Percentiles rank a stretch among this genome's conserved stretches.
phyloP scores from a whole-genome alignment of 2,888 invertebrate genomes.

The Tortrix viridana region DNA sequence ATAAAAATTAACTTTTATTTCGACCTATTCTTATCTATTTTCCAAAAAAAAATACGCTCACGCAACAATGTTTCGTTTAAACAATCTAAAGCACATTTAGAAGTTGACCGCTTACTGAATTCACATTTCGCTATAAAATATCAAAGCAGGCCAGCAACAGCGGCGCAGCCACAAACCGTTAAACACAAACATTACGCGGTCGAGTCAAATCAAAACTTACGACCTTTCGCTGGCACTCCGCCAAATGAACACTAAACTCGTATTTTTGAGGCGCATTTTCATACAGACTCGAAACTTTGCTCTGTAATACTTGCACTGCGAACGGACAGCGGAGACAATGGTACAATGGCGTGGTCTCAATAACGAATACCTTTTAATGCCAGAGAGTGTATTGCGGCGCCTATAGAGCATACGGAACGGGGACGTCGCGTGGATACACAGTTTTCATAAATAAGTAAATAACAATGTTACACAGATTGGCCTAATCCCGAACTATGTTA shows the following conservation, averaged over 20 bases:
- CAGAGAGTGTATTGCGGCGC: constrained; percentile 15
- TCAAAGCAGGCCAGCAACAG: not conserved
- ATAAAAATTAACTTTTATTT: no score
- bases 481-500: no score
- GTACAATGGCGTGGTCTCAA: constrained; percentile 41
- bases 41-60: not conserved
- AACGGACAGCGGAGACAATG: constrained; percentile 42
- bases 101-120: constrained; percentile 20
- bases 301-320: constrained; percentile 32
- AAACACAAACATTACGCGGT: constrained; percentile 35
- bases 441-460: not conserved
- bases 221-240: constrained; percentile 29
- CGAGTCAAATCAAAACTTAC: constrained; percentile 35
- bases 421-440: no score
- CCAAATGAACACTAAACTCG: constrained; percentile 35
- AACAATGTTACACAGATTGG: not conserved
- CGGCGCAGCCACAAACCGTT: constrained; percentile 22
- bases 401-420: constrained; percentile 5
- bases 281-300: constrained; percentile 24
- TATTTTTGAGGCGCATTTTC: constrained; percentile 31
- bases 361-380: constrained; percentile 39
- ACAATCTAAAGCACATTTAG: constrained; percentile 3
- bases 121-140: constrained; percentile 14
- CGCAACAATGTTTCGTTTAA: not conserved
- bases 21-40: no score